Evolutionary conservation across 2,888 invertebrate genomes (phyloP), one percentile per base, ranked within the genome.

Genomic region (Pristionchus maxplancki): DNA sequence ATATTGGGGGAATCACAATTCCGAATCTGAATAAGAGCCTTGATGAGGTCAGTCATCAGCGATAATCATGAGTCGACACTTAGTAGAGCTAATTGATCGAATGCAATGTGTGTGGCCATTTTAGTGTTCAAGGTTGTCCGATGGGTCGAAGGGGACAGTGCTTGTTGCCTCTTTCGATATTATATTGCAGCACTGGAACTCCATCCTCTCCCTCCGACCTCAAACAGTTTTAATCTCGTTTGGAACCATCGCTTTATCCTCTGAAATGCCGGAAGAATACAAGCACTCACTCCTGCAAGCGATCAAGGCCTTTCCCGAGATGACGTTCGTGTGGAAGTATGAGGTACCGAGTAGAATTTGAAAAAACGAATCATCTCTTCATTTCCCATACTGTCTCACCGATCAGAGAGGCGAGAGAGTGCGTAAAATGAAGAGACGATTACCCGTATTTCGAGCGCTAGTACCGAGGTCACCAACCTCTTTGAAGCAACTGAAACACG

Each of bases 321-420:
- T 67, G 13, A 86, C 86, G 17, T 86, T 86, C 44, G 64, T 86
- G 6, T 86, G 86, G 67, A 86, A 86, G 50, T 86, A 86, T 28
- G 86, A 86, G 86, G 50, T n/a, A n/a, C n/a, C 17, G 34, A 71
- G 15, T 20, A n/a, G n/a, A n/a, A n/a, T n/a, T n/a, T n/a, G n/a
- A n/a, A n/a, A n/a, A n/a, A n/a, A n/a, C n/a, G n/a, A n/a, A n/a
- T n/a, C n/a, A n/a, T n/a, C n/a, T n/a, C n/a, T n/a, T n/a, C n/a
- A 31, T 4, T 13, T 20, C 8, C 6, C 9, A 64, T 31, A 28
- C 64, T n/a, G n/a, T n/a, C n/a, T n/a, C n/a, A n/a, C n/a, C n/a
- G n/a, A n/a, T n/a, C n/a, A n/a, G n/a, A n/a, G n/a, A n/a, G n/a
- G n/a, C n/a, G n/a, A n/a, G n/a, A n/a, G n/a, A n/a, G n/a, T n/a